Conservation (phyloP, 2,888 invertebrate genomes). For the Oscheius sp. region DNA sequence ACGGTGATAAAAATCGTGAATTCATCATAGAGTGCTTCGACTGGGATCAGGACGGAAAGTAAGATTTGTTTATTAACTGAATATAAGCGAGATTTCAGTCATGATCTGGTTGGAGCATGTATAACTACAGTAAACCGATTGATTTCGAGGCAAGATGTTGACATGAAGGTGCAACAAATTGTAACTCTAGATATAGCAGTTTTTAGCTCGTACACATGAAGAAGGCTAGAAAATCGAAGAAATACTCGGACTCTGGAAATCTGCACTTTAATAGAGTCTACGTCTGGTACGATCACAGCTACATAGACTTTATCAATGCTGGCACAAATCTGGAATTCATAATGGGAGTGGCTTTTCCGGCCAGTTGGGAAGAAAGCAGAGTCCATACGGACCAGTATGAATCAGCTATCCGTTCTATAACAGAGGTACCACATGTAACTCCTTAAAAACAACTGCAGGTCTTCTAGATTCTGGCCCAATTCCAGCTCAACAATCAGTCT, state of each 20-base stretch:
- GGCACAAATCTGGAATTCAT: constrained; percentile 67
- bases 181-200: neutral
- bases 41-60: constrained; percentile 77
- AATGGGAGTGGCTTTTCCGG: constrained; percentile 63
- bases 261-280: constrained; percentile 61
- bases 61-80: constrained; percentile 42
- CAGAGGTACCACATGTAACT: constrained; percentile 41
- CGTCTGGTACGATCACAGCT: constrained; percentile 62
- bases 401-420: constrained; percentile 63
- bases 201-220: constrained; percentile 63
- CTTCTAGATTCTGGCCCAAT: constrained; percentile 60
- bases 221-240: constrained; percentile 63
- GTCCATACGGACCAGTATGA: constrained; percentile 64
- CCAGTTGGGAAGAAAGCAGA: constrained; percentile 61
- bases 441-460: neutral
- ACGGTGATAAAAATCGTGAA: constrained; percentile 77
- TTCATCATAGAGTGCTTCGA: constrained; percentile 77
- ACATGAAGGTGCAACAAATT: constrained; percentile 2
- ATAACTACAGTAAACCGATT: constrained; percentile 76
- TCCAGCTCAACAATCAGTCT: constrained; percentile 60
- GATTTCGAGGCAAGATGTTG: constrained; percentile 40
- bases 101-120: constrained; percentile 77
- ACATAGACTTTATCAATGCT: constrained; percentile 62
- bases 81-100: constrained; percentile 49
- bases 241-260: constrained; percentile 60